Conservation (phyloP, 2,113 vertebrate species). For the Thalassarche chlororhynchos region DNA sequence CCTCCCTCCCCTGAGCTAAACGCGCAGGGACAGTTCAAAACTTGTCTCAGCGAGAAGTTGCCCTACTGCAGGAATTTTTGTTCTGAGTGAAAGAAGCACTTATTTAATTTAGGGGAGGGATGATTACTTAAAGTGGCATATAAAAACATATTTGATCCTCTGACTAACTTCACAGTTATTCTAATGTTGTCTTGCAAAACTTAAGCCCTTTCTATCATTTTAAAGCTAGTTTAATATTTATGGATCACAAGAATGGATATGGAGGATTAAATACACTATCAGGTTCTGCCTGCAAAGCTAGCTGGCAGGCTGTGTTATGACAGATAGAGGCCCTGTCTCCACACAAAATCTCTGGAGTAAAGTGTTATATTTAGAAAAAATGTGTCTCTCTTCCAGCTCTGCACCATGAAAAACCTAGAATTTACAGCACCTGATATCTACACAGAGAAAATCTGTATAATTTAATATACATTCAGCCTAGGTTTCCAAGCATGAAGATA, state of each 20-base stretch:
- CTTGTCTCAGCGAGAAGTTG: not conserved
- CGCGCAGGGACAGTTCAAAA: not conserved
- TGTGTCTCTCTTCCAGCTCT: not conserved
- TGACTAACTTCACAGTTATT: not conserved
- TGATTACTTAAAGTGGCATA: not conserved
- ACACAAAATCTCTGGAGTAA: not conserved
- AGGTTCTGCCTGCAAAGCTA: not conserved
- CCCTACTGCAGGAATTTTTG: not conserved
- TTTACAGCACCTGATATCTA: not conserved
- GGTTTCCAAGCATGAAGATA: not conserved
- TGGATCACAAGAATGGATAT: not conserved
- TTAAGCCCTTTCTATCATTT: not conserved
- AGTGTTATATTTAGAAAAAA: not conserved
- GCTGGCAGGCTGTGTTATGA: not conserved
- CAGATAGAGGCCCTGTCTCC: not conserved
- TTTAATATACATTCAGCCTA: not conserved
- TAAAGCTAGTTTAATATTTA: constrained; percentile 4
- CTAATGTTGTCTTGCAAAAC: not conserved
- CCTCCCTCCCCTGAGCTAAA: not conserved
- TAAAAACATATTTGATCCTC: not conserved
- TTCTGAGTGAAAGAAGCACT: not conserved
- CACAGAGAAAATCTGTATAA: not conserved
- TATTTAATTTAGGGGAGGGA: not conserved
- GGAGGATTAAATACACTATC: not conserved
- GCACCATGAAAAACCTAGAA: not conserved